Percentiles rank a stretch among this genome's conserved stretches.
Evolutionary conservation across 1,140 invertebrate species (phyloP).

Genomic region (Potamilus streckersoni): DNA sequence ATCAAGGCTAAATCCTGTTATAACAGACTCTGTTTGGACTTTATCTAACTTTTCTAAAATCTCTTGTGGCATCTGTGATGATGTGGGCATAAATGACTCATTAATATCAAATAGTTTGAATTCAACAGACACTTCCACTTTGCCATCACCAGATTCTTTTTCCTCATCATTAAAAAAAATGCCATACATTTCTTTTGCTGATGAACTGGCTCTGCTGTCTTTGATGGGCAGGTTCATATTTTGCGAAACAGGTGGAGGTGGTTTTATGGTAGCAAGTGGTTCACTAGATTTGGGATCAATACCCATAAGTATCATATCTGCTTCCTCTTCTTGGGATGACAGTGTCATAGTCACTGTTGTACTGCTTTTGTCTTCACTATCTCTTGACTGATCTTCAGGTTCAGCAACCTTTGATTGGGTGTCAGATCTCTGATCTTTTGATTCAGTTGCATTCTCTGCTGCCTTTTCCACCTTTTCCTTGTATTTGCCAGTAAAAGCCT

Average conservation of each 20-base stretch:
- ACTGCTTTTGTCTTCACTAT: background rate
- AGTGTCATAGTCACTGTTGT: constrained; percentile 1
- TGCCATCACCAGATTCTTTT: background rate
- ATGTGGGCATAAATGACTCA: background rate
- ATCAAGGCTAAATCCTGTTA: too few species aligned
- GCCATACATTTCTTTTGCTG: constrained; percentile 6
- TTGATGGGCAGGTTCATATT: constrained; percentile 34
- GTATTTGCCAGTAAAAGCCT: constrained; percentile 32
- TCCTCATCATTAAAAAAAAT: constrained; percentile 8
- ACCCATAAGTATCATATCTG: constrained; percentile 47
- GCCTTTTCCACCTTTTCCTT: constrained; percentile 27
- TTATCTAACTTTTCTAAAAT: too few species aligned
- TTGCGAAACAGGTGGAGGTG: constrained; percentile 44
- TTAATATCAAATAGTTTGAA: background rate
- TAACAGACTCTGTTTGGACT: too few species aligned
- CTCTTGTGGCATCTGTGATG: background rate
- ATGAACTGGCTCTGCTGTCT: constrained; percentile 8
- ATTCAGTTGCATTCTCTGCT: background rate
- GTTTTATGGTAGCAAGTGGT: constrained; percentile 33
- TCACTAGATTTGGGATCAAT: constrained; percentile 34
- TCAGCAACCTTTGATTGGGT: constrained; percentile 8
- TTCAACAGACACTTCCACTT: background rate
- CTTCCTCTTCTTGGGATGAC: constrained; percentile 17
- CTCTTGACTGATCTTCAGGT: constrained; percentile 3
- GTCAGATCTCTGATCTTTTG: background rate